Percentiles rank a stretch among this genome's conserved stretches.
Conservation (phyloP, 2,113 vertebrate genomes). For the Callipepla californica region DNA sequence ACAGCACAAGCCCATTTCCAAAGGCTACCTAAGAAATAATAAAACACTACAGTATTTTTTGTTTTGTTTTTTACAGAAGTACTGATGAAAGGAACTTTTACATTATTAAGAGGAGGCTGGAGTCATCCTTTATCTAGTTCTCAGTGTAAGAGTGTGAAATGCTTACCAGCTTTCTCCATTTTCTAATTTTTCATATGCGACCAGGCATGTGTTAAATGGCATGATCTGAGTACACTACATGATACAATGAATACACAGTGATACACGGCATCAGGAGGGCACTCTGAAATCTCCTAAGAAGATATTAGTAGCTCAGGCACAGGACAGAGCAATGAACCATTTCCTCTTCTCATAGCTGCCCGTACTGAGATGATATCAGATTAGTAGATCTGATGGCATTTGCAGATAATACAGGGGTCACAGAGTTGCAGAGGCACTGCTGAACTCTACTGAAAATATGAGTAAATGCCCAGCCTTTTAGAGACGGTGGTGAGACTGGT, state of each 20-base stretch:
- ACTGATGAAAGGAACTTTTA: background rate
- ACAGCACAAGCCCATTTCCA: background rate
- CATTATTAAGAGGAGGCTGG: background rate
- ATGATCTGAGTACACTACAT: background rate
- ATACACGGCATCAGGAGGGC: background rate
- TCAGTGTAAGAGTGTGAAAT: background rate
- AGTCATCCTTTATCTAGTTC: background rate
- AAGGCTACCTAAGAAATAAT: background rate
- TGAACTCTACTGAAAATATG: background rate
- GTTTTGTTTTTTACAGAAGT: background rate
- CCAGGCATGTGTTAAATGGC: background rate
- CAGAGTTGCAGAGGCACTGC: background rate
- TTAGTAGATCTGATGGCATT: background rate
- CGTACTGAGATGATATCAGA: background rate
- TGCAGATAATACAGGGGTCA: rapidly evolving
- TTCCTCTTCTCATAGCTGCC: background rate
- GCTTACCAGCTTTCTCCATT: background rate
- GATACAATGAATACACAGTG: background rate
- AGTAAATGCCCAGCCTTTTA: background rate
- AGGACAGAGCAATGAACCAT: background rate
- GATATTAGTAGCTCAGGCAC: rapidly evolving
- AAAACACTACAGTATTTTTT: background rate
- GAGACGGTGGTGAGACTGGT: background rate
- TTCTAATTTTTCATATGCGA: background rate
- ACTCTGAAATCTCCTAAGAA: background rate